Base-by-base conservation (phyloP, 2,888 invertebrate genomes). In the Lymantria dispar region DNA sequence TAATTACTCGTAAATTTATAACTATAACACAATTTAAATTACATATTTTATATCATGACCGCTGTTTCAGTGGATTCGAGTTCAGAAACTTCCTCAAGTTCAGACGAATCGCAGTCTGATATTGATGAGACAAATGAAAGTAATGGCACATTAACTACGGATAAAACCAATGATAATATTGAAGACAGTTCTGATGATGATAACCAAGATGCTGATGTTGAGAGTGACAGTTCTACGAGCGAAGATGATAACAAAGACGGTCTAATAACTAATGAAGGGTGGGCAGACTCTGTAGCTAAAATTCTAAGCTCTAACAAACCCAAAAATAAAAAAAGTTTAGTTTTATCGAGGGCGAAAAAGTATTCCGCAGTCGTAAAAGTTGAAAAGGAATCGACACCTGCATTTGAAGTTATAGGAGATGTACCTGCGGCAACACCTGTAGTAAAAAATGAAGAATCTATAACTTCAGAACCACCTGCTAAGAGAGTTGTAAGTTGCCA, bases 261-360 rank as follows among this genome's bases (percentile, higher is more conserved):
- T 42, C 52, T 91, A n/a, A 64, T 86, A 47, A 76, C 90, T 0
- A 96, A 96, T 78, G 85, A 93, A 57, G 95, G 95, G 2, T 97
- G 97, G 97, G 97, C 96, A 1, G 95, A 97, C 83, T 96, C 95
- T 0, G 94, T 97, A 74, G 92, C 94, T 8, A 96, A 96, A 83
- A 95, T 97, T 60, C 88, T 97, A 22, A 93, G 93, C 53, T 93
- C 95, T 1, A 95, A 93, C 30, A 95, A 96, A 75, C 95, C 96
- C 0, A 95, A 95, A 79, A 92, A 93, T 40, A 95, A 95, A 67
- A 96, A 95, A 76, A 93, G 94, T 0, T 83, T 96, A 48, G 95
- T 97, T 0, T 80, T 98, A 37, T 95, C 96, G 0, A 94, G 95
- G 74, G 97, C 97, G 0, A 97, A 96, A 74, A 96, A 95, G 78